Conservation (phyloP, 2,113 vertebrate species). For the Romanogobio albipinnatus region DNA sequence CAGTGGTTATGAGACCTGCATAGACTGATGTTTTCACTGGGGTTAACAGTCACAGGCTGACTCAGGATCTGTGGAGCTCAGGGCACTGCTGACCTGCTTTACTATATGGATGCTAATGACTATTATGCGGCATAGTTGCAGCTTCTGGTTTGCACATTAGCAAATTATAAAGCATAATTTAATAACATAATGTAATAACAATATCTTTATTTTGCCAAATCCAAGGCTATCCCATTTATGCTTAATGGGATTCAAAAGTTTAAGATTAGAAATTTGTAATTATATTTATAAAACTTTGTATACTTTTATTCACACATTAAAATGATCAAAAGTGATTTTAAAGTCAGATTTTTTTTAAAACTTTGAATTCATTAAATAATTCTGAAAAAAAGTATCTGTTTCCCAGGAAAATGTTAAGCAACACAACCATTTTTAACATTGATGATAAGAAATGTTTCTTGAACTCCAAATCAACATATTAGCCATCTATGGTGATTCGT, state of each 20-base stretch:
- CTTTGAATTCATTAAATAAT: too few species aligned
- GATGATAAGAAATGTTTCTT: not conserved
- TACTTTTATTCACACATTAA: too few species aligned
- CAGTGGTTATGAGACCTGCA: constrained; percentile 30
- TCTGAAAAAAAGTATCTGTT: too few species aligned
- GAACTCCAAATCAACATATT: not conserved
- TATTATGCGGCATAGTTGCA: constrained; percentile 62
- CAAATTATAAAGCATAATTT: not conserved
- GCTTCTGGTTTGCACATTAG: constrained; percentile 67
- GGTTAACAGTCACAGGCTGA: constrained; percentile 28
- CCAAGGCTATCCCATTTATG: too few species aligned
- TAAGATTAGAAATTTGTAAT: too few species aligned
- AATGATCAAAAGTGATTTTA: too few species aligned
- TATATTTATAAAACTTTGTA: too few species aligned
- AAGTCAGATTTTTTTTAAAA: too few species aligned
- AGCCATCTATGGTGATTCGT: too few species aligned
- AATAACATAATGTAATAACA: too few species aligned
- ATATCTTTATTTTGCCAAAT: too few species aligned
- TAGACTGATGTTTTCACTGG: constrained; percentile 25
- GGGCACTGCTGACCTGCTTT: constrained; percentile 37
- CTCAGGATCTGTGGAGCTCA: constrained; percentile 36
- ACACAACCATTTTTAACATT: not conserved
- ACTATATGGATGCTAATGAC: constrained; percentile 70
- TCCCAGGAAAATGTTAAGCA: not conserved
- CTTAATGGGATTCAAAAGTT: too few species aligned